A percentile compares a stretch with the other conserved stretches of the same genome.
Evolutionary conservation across 1,140 invertebrate genomes (phyloP).

Genomic region (Drosophila carrolli): DNA sequence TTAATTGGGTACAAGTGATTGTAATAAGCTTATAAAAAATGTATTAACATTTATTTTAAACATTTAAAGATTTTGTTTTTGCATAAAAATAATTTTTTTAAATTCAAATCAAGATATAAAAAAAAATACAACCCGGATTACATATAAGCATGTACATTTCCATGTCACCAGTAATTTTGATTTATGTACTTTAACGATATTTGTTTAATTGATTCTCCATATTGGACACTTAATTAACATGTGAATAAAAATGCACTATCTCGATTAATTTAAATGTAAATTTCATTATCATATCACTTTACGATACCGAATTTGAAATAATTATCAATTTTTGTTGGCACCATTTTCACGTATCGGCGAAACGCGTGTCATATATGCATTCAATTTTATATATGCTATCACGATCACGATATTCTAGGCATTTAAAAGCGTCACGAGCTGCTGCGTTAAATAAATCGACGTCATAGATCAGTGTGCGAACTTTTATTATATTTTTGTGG

Average conservation of each 20-base stretch:
- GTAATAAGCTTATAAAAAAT: no score
- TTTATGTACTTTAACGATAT: neutral
- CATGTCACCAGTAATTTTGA: neutral
- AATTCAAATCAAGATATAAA: no score
- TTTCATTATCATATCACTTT: conserved; percentile 25
- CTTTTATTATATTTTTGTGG: conserved; percentile 44
- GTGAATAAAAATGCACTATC: conserved; percentile 3
- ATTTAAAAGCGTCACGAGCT: conserved; percentile 70
- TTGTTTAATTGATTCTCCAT: neutral
- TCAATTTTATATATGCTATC: conserved; percentile 52
- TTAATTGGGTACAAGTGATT: no score
- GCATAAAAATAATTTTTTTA: no score
- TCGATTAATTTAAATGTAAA: neutral
- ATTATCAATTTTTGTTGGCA: conserved; percentile 27
- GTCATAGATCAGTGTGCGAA: conserved; percentile 75
- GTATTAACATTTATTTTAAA: no score
- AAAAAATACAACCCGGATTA: no score
- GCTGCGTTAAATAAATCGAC: conserved; percentile 68
- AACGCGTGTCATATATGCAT: conserved; percentile 15
- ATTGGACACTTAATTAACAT: conserved; percentile 3
- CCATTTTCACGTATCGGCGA: conserved; percentile 24
- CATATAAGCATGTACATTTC: neutral
- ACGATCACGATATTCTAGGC: conserved; percentile 58
- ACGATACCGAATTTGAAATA: conserved; percentile 1
- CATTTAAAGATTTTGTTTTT: no score